A percentile compares a stretch with the other conserved stretches of the same genome.
These are phyloP conservation scores for Xestoiulus laeticollis DNA, from an alignment of 2,888 invertebrate genomes.

Conservation along the genomic window DNA sequence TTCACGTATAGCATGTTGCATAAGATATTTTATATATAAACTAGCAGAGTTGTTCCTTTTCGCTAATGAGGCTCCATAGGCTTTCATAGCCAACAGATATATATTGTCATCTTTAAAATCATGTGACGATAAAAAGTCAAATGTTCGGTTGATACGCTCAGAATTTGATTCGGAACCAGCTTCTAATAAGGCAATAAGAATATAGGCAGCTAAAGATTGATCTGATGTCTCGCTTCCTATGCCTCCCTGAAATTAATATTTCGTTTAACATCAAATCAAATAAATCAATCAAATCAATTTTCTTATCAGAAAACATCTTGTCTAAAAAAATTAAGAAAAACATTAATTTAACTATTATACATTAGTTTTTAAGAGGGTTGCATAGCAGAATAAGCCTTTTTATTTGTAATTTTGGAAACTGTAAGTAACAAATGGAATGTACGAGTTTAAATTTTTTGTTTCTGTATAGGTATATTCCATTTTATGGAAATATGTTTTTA, in stretches of 20 bases:
- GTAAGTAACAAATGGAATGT: too few species aligned
- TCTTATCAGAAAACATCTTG: too few species aligned
- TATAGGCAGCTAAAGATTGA: constrained; percentile 71
- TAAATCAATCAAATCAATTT: too few species aligned
- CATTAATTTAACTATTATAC: too few species aligned
- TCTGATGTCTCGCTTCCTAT: constrained; percentile 53
- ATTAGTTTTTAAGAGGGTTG: too few species aligned
- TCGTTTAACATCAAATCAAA: too few species aligned
- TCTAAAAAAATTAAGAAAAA: too few species aligned
- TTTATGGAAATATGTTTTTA: too few species aligned
- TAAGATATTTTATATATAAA: neutral
- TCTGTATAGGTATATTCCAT: too few species aligned
- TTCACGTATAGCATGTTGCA: neutral
- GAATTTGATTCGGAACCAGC: constrained; percentile 67
- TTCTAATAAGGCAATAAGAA: constrained; percentile 73
- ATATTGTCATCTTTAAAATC: constrained; percentile 65
- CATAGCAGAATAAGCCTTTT: too few species aligned
- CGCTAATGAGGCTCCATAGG: constrained; percentile 46
- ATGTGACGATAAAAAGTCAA: neutral
- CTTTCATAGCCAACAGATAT: constrained; percentile 30
- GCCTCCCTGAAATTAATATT: constrained; percentile 55
- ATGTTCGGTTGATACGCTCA: constrained; percentile 64
- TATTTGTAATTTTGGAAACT: too few species aligned
- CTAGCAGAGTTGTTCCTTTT: neutral
- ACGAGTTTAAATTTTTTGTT: too few species aligned